Evolutionary conservation across 2,888 invertebrate genomes (phyloP).

Genomic region (Hirtodrosophila confusa): DNA sequence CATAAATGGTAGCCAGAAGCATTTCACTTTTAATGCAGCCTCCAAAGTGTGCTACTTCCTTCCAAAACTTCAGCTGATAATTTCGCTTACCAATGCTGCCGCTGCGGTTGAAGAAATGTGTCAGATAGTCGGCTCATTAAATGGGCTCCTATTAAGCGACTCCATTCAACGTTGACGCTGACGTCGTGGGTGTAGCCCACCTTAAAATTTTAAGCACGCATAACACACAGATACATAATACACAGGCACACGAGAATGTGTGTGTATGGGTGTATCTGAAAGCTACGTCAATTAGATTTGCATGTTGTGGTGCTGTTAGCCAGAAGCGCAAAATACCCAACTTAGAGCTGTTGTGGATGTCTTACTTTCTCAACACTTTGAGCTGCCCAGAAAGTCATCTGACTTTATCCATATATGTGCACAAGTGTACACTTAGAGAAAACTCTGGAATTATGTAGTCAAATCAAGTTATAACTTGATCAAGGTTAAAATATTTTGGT

Average conservation of each 20-base stretch:
- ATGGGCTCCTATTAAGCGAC: slow-evolving; percentile 20
- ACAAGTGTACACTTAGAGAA: slow-evolving; percentile 3
- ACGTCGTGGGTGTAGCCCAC: slow-evolving; percentile 21
- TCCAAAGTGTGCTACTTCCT: slow-evolving; percentile 3
- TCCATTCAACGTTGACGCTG: slow-evolving; percentile 28
- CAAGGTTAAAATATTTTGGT: too few species aligned
- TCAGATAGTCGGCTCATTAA: slow-evolving; percentile 28
- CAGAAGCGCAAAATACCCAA: slow-evolving; percentile 23
- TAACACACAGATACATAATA: not conserved
- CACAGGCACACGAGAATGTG: not conserved
- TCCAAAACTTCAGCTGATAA: too few species aligned
- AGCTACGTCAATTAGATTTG: slow-evolving; percentile 23
- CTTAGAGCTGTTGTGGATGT: slow-evolving; percentile 16
- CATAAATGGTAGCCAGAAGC: not conserved
- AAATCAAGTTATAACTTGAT: too few species aligned
- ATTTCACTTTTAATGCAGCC: not conserved
- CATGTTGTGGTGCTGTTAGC: slow-evolving; percentile 26
- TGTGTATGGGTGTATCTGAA: not conserved
- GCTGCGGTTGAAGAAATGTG: slow-evolving; percentile 25
- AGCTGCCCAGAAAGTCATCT: slow-evolving; percentile 26
- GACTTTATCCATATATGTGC: slow-evolving; percentile 17
- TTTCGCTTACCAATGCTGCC: slow-evolving; percentile 9
- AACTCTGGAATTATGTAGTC: too few species aligned
- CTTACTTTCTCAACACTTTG: slow-evolving; percentile 30
- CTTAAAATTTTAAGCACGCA: slow-evolving; percentile 40